These are phyloP conservation scores for Vandiemenella viatica DNA, from an alignment of 2,888 invertebrate species.

Conservation along the genomic window DNA sequence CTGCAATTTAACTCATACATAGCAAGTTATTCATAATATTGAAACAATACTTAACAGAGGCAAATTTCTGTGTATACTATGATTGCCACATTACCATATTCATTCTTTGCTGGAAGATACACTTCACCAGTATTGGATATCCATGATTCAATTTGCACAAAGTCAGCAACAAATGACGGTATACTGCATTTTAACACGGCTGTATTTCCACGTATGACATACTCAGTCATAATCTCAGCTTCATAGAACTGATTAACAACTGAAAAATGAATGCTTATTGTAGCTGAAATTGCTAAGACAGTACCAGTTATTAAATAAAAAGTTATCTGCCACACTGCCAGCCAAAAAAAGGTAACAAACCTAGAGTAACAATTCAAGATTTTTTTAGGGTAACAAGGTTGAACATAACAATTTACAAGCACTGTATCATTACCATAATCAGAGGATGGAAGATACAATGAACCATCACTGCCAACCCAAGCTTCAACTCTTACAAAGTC, in stretches of 20 bases:
- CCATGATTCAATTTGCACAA: conserved; percentile 55
- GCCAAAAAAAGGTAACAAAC: no score
- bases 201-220: conserved; percentile 56
- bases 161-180: conserved; percentile 59
- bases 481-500: conserved; percentile 83
- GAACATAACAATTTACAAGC: no score
- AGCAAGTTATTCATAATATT: no score
- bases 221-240: conserved; percentile 56
- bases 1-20: no score
- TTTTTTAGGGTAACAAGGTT: no score
- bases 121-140: conserved; percentile 27
- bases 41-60: no score
- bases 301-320: no score
- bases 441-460: conserved; percentile 51
- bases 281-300: no score
- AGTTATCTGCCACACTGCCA: no score
- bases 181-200: conserved; percentile 58
- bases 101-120: conserved; percentile 11
- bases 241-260: conserved; percentile 58
- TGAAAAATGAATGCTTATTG: no score
- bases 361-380: no score
- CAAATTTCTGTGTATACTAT: no score
- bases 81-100: conserved; percentile 16
- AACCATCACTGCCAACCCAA: conserved; percentile 49
- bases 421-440: conserved; percentile 59